Evolutionary conservation across 30 jellyfish, hydroid and myxozoan genomes (phyloP).

Genomic region (Hydractinia echinata): DNA sequence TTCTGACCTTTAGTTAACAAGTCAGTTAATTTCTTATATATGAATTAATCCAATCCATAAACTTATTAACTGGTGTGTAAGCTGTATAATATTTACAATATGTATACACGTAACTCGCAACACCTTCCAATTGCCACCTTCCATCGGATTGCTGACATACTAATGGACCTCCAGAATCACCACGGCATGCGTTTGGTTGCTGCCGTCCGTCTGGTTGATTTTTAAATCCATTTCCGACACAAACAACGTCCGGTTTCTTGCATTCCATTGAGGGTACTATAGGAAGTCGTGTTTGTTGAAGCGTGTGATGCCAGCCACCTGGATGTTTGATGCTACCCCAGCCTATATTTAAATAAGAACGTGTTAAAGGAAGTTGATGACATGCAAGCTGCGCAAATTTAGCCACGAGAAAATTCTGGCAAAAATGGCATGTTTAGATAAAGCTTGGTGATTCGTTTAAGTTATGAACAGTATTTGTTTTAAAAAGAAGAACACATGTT

Average conservation of each 20-base stretch:
- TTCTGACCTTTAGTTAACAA: too few species aligned
- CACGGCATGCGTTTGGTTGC: conserved; percentile 19
- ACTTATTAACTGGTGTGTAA: conserved; percentile 4
- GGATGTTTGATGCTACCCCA: conserved; percentile 22
- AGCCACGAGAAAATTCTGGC: too few species aligned
- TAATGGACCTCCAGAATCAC: conserved; percentile 15
- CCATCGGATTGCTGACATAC: conserved; percentile 6
- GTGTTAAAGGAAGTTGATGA: too few species aligned
- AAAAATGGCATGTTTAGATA: too few species aligned
- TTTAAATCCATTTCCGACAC: background rate
- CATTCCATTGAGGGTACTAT: background rate
- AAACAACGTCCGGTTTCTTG: background rate
- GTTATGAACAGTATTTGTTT: too few species aligned
- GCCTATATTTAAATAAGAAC: background rate
- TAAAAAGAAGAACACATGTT: too few species aligned
- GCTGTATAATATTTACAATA: conserved; percentile 11
- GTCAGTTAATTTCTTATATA: background rate
- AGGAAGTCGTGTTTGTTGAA: conserved; percentile 9
- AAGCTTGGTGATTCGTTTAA: too few species aligned
- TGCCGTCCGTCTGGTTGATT: conserved; percentile 9
- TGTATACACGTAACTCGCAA: conserved; percentile 1
- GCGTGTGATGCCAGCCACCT: background rate
- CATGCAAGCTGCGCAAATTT: too few species aligned
- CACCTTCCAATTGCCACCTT: conserved; percentile 19
- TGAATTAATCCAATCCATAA: background rate